Percentiles rank a stretch among this genome's conserved stretches.
phyloP scores from a whole-genome alignment of 2,888 invertebrate genomes.

The Polydesmus complanatus region DNA sequence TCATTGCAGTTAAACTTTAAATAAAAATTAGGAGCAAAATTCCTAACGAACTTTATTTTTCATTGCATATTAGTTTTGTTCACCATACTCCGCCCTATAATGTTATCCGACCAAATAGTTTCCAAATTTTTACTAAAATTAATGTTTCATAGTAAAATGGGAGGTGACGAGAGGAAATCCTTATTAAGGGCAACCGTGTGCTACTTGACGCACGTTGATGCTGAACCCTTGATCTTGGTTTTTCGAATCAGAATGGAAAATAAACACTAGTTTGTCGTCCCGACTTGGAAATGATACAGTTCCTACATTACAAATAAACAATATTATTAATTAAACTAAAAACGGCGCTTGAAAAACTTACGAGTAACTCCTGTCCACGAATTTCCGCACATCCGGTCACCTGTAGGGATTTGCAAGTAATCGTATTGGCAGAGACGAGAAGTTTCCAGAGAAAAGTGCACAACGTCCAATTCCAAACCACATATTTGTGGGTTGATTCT shows the following conservation, averaged over 20 bases:
- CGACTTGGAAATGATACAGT: constrained; percentile 9
- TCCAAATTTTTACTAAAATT: too few species aligned
- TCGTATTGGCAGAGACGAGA: constrained; percentile 23
- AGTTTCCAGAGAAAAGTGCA: constrained; percentile 22
- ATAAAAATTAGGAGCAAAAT: too few species aligned
- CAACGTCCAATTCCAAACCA: constrained; percentile 22
- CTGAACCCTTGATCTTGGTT: constrained; percentile 18
- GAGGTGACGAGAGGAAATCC: too few species aligned
- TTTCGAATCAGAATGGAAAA: constrained; percentile 18
- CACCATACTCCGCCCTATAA: too few species aligned
- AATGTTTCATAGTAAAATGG: too few species aligned
- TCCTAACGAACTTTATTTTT: too few species aligned
- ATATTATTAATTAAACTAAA: background rate
- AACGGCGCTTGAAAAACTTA: background rate
- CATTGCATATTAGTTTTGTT: too few species aligned
- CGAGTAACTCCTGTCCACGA: constrained; percentile 16
- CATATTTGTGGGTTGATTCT: constrained; percentile 21
- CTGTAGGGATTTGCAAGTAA: constrained; percentile 18
- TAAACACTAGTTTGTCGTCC: constrained; percentile 9
- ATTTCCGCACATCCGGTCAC: constrained; percentile 15
- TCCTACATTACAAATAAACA: constrained; percentile 2
- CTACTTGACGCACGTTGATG: constrained; percentile 19
- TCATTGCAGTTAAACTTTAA: too few species aligned
- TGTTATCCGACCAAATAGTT: too few species aligned
- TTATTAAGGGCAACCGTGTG: constrained; percentile 11